Evolutionary conservation across 2,797 vertebrate species (phyloP).

Genomic region (Odontamblyopus lacepedii): DNA sequence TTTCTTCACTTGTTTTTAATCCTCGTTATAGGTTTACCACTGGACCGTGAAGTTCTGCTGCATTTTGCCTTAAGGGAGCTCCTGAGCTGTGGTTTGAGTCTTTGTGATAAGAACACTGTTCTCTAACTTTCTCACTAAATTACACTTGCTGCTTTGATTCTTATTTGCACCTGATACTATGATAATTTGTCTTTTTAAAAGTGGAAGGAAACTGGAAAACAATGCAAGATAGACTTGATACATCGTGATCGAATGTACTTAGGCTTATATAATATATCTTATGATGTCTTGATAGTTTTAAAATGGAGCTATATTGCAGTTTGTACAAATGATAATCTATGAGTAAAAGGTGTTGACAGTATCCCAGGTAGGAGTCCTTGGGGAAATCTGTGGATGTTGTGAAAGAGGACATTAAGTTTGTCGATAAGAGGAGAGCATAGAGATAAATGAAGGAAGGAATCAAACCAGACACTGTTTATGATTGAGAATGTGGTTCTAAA

Average conservation of each 20-base stretch:
- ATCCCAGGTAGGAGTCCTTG: not conserved
- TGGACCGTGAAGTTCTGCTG: slow-evolving; percentile 33
- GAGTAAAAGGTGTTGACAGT: not conserved
- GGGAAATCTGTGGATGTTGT: not conserved
- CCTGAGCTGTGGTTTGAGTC: slow-evolving; percentile 20
- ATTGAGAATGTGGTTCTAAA: not conserved
- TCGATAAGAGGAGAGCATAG: not conserved
- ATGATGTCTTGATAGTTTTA: not conserved
- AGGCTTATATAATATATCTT: not conserved
- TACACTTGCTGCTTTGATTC: slow-evolving; percentile 40
- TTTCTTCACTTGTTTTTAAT: slow-evolving; percentile 24
- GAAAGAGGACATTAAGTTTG: slow-evolving; percentile 21
- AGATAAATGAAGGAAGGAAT: not conserved
- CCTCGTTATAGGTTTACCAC: slow-evolving; percentile 23
- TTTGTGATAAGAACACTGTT: slow-evolving; percentile 55
- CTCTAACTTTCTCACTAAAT: slow-evolving; percentile 35
- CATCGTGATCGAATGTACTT: not conserved
- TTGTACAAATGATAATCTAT: not conserved
- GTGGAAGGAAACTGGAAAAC: too few species aligned
- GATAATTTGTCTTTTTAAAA: slow-evolving; percentile 18
- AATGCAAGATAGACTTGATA: too few species aligned
- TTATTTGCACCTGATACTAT: slow-evolving; percentile 27
- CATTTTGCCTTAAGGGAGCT: slow-evolving; percentile 54
- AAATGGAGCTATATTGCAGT: not conserved
- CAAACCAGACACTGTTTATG: not conserved